Conservation (phyloP, 2,113 vertebrate genomes). For the Gambusia holbrooki region DNA sequence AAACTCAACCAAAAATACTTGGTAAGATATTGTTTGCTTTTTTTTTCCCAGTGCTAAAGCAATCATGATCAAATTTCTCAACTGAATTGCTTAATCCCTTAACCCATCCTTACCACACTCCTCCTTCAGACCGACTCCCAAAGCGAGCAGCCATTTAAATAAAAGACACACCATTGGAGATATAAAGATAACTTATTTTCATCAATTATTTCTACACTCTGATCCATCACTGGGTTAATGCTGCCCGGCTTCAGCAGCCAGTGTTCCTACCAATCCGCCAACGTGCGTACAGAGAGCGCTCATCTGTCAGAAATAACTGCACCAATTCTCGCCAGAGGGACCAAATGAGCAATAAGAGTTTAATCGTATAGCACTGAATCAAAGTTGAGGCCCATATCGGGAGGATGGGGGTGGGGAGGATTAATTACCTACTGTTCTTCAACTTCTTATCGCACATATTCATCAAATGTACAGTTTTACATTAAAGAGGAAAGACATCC, state of each 20-base stretch:
- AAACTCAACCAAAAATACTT: no score
- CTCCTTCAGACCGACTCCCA: background rate
- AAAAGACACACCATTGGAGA: background rate
- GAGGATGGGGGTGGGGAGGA: background rate
- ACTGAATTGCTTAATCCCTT: background rate
- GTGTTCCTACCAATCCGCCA: conserved; percentile 35
- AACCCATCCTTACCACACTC: background rate
- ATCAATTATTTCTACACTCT: background rate
- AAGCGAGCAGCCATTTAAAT: background rate
- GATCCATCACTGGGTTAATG: conserved; percentile 21
- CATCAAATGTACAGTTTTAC: conserved; percentile 33
- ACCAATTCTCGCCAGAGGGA: conserved; percentile 34
- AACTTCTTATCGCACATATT: conserved; percentile 30
- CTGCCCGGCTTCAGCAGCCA: background rate
- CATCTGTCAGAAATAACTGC: conserved; percentile 42
- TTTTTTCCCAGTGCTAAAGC: background rate
- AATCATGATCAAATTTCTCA: background rate
- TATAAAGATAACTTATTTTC: background rate
- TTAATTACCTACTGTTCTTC: conserved; percentile 29
- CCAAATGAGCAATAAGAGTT: conserved; percentile 53
- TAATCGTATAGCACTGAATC: conserved; percentile 52
- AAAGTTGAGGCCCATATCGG: conserved; percentile 38
- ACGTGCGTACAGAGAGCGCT: conserved; percentile 41
- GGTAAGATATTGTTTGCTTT: no score
- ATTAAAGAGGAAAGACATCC: background rate